Evolutionary conservation across 2,888 invertebrate genomes (phyloP), one percentile per base, ranked within the genome.

Genomic region (Rhaphigaster nebulosa): DNA sequence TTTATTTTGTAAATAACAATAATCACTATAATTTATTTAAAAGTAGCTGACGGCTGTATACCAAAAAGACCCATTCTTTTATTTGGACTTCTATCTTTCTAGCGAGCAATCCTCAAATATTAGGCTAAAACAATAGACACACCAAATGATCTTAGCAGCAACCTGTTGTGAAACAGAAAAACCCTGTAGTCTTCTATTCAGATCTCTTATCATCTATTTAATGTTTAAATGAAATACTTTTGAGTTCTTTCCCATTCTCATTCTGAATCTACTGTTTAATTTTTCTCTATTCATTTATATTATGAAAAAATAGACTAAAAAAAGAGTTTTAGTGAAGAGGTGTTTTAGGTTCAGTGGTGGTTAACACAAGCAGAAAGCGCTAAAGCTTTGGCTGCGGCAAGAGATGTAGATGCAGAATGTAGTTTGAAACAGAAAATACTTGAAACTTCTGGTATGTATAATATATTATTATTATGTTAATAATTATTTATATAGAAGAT

Each of bases 361-460:
- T 94, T 95, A 93, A 94, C 94, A 91, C 95, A 95, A 93, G 95
- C 95, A 0, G 95, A 95, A 93, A 95, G 95, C 93, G 94, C 95
- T 26, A 95, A 95, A 92, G 94, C 94, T 87, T 94, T 95, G 90
- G 92, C 95, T 84, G 93, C 93, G 41, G 93, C 93, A 2, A 93
- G 93, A 91, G 92, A 93, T 45, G 60, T 89, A 54, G 41, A 84
- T 84, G 45, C 84, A 26, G 84, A 84, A 50, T 38, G 26, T 84
- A 50, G 38, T 84, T 45, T n/a, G 6, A 84, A 45, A 84, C 84
- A 84, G 45, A 84, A 84, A 50, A 84, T 84, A 84, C n/a, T 45
- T 84, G 84, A 84, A 84, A n/a, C 45, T 50, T 13, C 84, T 50
- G 84, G 84, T 80, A 10, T 26, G 38, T 41, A 23, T 29, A n/a